Percentiles rank a stretch among this genome's conserved stretches.
Conservation (phyloP, 1,140 invertebrate species). For the Drosophila santomea region DNA sequence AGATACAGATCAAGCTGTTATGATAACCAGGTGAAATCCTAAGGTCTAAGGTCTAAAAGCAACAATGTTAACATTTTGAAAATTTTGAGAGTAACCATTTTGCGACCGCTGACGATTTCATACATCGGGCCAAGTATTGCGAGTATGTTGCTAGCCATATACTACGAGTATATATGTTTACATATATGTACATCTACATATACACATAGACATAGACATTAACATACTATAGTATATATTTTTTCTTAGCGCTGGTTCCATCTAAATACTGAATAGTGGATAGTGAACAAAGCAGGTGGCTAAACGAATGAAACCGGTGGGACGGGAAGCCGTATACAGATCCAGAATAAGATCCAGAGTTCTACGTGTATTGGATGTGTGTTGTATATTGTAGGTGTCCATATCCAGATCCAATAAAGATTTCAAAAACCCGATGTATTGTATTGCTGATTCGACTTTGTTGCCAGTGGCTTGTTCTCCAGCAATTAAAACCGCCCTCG, state of each 20-base stretch:
- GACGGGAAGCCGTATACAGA: not conserved
- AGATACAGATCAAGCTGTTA: constrained; percentile 24
- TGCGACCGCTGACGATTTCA: constrained; percentile 38
- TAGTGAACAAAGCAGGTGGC: constrained; percentile 1
- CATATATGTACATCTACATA: not conserved
- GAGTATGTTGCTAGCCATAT: constrained; percentile 10
- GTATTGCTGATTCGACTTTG: constrained; percentile 1
- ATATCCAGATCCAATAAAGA: constrained; percentile 42
- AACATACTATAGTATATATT: constrained; percentile 13
- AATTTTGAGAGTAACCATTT: constrained; percentile 57
- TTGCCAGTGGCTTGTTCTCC: not conserved
- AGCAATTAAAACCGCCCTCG: constrained; percentile 5
- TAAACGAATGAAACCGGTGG: constrained; percentile 9
- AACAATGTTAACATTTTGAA: constrained; percentile 79
- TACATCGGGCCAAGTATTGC: constrained; percentile 11
- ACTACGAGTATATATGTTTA: constrained; percentile 28
- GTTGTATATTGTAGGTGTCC: constrained; percentile 27
- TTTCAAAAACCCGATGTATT: constrained; percentile 21
- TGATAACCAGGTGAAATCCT: constrained; percentile 73
- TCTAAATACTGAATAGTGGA: constrained; percentile 7
- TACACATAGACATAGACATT: constrained; percentile 10
- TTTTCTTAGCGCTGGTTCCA: constrained; percentile 17
- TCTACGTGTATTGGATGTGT: constrained; percentile 45
- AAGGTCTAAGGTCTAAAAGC: constrained; percentile 68
- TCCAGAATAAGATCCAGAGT: constrained; percentile 3